These are phyloP conservation scores for Dryococelus australis DNA, from an alignment of 2,888 invertebrate species.

Conservation along the genomic window DNA sequence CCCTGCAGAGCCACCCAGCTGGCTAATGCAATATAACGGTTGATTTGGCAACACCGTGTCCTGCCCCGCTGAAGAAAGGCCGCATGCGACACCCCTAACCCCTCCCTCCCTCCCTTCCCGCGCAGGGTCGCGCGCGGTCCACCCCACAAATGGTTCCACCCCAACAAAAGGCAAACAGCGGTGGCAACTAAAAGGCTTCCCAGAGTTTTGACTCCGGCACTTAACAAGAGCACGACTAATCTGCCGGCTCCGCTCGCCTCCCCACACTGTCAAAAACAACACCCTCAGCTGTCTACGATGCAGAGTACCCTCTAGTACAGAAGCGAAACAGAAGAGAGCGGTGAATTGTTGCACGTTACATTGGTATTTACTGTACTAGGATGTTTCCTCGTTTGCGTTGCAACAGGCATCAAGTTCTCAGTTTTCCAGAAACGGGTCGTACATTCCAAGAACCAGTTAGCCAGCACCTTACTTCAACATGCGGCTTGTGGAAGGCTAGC, in stretches of 20 bases:
- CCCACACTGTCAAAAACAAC: not conserved
- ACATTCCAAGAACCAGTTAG: too few species aligned
- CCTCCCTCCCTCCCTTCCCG: not conserved
- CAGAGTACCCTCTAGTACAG: too few species aligned
- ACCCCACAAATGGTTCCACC: not conserved
- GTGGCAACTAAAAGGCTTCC: constrained; percentile 27
- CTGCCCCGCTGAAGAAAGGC: not conserved
- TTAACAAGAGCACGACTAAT: constrained; percentile 10
- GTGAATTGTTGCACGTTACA: too few species aligned
- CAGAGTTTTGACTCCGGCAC: constrained; percentile 25
- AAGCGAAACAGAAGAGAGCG: too few species aligned
- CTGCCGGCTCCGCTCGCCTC: not conserved
- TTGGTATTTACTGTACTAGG: too few species aligned
- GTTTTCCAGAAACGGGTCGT: too few species aligned
- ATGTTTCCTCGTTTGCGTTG: too few species aligned
- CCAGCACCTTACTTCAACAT: too few species aligned
- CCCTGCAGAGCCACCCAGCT: not conserved
- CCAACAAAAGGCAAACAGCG: constrained; percentile 25
- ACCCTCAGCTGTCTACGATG: too few species aligned
- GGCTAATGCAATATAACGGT: constrained; percentile 33
- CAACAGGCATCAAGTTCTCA: too few species aligned
- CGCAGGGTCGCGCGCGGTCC: not conserved
- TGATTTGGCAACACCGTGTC: constrained; percentile 36
- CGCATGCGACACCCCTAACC: not conserved
- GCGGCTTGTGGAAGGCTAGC: too few species aligned